Evolutionary conservation across 1,140 invertebrate species (phyloP).

Genomic region (Pseudomyrmex dendroicus): DNA sequence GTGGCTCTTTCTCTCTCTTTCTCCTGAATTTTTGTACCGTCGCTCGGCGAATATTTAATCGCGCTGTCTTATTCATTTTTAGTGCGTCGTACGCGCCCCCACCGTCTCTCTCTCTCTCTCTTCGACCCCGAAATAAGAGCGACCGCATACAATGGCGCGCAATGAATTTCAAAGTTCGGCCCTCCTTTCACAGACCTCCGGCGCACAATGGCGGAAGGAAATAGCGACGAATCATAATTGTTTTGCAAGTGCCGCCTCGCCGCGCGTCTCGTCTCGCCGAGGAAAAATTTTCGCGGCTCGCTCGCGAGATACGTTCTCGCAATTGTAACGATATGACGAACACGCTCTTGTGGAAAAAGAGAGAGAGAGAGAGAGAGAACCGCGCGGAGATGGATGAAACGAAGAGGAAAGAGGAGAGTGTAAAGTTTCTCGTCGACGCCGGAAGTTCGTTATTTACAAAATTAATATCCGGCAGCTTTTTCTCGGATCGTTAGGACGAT

Average conservation of each 20-base stretch:
- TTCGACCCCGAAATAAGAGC: conserved; percentile 46
- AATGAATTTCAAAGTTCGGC: conserved; percentile 59
- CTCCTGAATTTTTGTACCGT: conserved; percentile 59
- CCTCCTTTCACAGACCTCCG: conserved; percentile 46
- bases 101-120: background rate
- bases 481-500: conserved; percentile 52
- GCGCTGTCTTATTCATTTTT: conserved; percentile 49
- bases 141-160: conserved; percentile 46
- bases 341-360: too few relatives aligned
- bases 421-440: conserved; percentile 59
- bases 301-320: conserved; percentile 40
- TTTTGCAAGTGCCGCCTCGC: conserved; percentile 45
- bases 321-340: conserved; percentile 29
- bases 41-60: conserved; percentile 64
- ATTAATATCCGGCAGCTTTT: conserved; percentile 72
- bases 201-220: conserved; percentile 44
- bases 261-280: background rate
- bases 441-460: conserved; percentile 69
- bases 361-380: background rate
- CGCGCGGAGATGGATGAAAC: conserved; percentile 7
- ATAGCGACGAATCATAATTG: conserved; percentile 54
- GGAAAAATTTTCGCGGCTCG: conserved; percentile 43
- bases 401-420: background rate
- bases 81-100: conserved; percentile 42
- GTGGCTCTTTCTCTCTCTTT: background rate